These are phyloP conservation scores for Calvadosia cruxmelitensis DNA, from an alignment of 30 jellyfish, hydroid and myxozoan species.

Conservation along the genomic window DNA sequence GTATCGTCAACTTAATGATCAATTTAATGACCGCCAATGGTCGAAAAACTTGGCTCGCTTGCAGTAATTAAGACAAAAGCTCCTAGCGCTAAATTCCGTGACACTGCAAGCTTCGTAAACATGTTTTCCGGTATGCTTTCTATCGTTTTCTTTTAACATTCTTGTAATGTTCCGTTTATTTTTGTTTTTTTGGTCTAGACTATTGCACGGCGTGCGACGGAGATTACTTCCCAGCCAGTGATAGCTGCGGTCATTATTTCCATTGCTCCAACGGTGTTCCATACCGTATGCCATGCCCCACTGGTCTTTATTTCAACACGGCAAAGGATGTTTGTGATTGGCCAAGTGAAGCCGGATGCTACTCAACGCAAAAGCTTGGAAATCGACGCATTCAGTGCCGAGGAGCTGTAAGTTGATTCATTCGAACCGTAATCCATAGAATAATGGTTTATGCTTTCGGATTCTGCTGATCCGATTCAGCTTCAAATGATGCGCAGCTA, in stretches of 20 bases:
- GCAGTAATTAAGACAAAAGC: too few relatives aligned
- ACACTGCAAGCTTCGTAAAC: too few relatives aligned
- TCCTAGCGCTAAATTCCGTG: too few relatives aligned
- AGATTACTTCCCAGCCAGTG: background rate
- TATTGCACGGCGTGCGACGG: background rate
- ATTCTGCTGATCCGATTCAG: too few relatives aligned
- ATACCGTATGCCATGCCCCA: conserved; percentile 6
- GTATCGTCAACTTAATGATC: too few relatives aligned
- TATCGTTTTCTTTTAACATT: too few relatives aligned
- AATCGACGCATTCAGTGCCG: background rate
- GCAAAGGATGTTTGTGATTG: conserved; percentile 1
- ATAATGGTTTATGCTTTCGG: too few relatives aligned
- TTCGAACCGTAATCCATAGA: background rate
- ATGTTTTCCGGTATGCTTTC: too few relatives aligned
- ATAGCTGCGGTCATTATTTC: background rate
- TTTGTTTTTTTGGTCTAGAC: background rate
- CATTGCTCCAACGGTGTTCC: background rate
- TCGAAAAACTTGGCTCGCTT: too few relatives aligned
- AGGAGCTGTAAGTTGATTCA: background rate
- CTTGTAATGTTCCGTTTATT: background rate
- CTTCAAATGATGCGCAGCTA: too few relatives aligned
- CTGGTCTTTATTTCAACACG: conserved; percentile 3
- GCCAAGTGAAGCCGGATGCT: background rate
- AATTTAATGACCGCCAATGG: too few relatives aligned
- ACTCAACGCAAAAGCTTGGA: background rate